Evolutionary conservation across 2,888 invertebrate species (phyloP), one percentile per base, ranked within the genome.

Genomic region (Drosophila siamana): DNA sequence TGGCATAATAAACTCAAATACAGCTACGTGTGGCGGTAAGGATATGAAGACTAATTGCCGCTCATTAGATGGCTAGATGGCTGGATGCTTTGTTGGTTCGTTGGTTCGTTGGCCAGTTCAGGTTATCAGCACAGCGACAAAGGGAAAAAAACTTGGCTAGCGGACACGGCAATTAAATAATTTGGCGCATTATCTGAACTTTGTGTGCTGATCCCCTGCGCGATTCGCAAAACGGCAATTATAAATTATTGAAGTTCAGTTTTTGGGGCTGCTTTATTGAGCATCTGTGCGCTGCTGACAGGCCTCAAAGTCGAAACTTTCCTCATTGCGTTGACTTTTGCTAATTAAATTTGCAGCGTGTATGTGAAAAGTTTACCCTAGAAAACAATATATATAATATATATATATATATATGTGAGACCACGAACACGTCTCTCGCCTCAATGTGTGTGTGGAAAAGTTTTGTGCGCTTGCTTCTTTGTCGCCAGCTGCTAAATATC

Each of bases 401-500:
- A 26, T 26, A 26, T 28, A 28, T 9, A 19, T 1, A 19, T 19
- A 19, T 1, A 19, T 19, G 19, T 19, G n/a, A n/a, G 78, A 47
- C 43, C 28, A 33, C n/a, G 41, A 33, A 48, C 80, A 71, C 63
- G 77, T 66, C 38, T 63, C 0, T 33, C 33, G 26, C 26, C 6
- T 33, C 9, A 11, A 11, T 28, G 30, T 24, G 24, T 24, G 33
- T 61, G 54, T 41, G 15, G 36, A 69, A 85, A 88, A 55, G 73
- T 62, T 85, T 88, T 69, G 38, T 41, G 41, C 33, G 70, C 36
- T 56, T 67, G 40, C 62, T 43, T 57, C 40, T 28, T 70, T 55
- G 74, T 74, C 70, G 67, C 69, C 81, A 82, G 75, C 87, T 86
- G 88, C 72, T 72, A 83, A 77, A 80, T 85, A 89, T 80, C 84